Evolutionary conservation across 1,140 invertebrate species (phyloP).

Genomic region (Ctenoplectra terminalis): DNA sequence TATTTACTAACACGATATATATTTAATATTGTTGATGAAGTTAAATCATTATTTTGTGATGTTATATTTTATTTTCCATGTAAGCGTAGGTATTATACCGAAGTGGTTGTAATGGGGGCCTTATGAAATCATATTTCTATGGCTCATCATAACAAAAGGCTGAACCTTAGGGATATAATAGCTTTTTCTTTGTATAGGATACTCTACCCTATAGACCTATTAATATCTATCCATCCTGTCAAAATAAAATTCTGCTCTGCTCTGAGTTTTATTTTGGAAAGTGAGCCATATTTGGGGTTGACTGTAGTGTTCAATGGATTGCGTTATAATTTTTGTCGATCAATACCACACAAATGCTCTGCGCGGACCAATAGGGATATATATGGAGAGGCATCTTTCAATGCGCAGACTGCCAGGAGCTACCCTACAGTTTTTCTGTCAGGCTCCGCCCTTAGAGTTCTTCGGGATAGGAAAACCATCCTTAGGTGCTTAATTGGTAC

Average conservation of each 20-base stretch:
- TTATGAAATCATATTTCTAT: constrained; percentile 77
- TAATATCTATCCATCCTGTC: constrained; percentile 74
- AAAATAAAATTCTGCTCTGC: constrained; percentile 63
- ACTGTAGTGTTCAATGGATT: constrained; percentile 70
- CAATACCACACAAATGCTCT: constrained; percentile 81
- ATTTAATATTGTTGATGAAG: constrained; percentile 5
- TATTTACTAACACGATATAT: neutral
- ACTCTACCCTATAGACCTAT: constrained; percentile 63
- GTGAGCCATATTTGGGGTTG: constrained; percentile 35
- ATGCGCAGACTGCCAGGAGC: constrained; percentile 74
- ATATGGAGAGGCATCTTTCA: constrained; percentile 71
- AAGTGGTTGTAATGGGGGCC: constrained; percentile 21
- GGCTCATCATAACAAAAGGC: constrained; percentile 68
- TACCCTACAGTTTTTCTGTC: constrained; percentile 57
- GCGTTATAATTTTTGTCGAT: constrained; percentile 80
- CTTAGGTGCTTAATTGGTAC: constrained; percentile 73
- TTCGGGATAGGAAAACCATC: constrained; percentile 60
- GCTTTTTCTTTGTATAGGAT: constrained; percentile 65
- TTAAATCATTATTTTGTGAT: neutral
- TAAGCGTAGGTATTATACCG: neutral
- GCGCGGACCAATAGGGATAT: constrained; percentile 76
- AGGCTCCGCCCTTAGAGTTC: constrained; percentile 64
- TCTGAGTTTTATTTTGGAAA: constrained; percentile 49
- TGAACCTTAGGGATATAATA: constrained; percentile 58
- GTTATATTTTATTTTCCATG: neutral